Evolutionary conservation across 2,888 invertebrate species (phyloP).

Genomic region (Thysanoteuthis rhombus): DNA sequence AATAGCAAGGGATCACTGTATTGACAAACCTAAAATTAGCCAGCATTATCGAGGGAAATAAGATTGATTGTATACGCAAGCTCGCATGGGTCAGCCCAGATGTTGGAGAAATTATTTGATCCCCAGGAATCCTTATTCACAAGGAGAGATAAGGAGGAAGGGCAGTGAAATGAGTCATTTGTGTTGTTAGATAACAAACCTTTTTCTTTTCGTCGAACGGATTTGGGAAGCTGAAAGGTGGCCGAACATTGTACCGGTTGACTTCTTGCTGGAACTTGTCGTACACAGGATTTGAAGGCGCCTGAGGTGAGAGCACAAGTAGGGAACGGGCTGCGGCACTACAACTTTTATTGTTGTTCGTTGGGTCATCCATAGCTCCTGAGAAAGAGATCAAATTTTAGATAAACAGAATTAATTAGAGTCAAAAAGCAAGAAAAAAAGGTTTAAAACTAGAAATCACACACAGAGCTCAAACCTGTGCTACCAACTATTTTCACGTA

Average conservation of each 20-base stretch:
- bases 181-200: constrained; percentile 31
- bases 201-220: constrained; percentile 67
- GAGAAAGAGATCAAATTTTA: neutral
- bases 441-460: no score
- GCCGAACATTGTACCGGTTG: constrained; percentile 78
- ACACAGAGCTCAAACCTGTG: no score
- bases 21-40: no score
- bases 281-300: constrained; percentile 74
- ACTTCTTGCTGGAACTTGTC: constrained; percentile 84
- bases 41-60: no score
- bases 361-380: constrained; percentile 52
- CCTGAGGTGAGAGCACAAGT: constrained; percentile 88
- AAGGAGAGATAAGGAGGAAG: neutral
- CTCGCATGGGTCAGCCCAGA: no score
- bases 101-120: no score
- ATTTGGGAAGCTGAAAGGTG: constrained; percentile 83
- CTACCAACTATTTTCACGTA: no score
- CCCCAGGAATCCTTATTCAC: no score
- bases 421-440: no score
- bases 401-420: neutral
- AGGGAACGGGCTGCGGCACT: constrained; percentile 77
- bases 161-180: neutral
- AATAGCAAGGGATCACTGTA: no score
- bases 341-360: constrained; percentile 33
- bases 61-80: no score